phyloP scores from a whole-genome alignment of 1,140 invertebrate species.

The Lerema accius region DNA sequence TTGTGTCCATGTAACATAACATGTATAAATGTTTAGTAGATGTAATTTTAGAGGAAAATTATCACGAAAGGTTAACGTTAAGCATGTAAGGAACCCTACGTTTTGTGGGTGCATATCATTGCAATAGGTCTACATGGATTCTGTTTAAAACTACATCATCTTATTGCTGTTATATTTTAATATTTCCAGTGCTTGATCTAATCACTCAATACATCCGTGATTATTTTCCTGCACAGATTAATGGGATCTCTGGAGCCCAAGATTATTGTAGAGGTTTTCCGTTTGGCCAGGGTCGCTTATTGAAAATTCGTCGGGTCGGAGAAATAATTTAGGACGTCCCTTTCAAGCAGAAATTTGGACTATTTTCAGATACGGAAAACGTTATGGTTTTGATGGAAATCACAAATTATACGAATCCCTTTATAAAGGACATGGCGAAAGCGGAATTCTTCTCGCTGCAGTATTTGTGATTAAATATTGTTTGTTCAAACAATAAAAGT shows the following conservation, averaged over 20 bases:
- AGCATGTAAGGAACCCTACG: too few species aligned
- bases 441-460: not conserved
- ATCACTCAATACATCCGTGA: not conserved
- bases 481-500: too few species aligned
- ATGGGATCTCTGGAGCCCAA: constrained; percentile 21
- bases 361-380: constrained; percentile 24
- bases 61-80: too few species aligned
- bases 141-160: too few species aligned
- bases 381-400: too few species aligned
- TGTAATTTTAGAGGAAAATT: too few species aligned
- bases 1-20: too few species aligned
- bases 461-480: not conserved
- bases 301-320: constrained; percentile 20
- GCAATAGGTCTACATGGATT: too few species aligned
- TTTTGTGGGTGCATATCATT: too few species aligned
- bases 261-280: constrained; percentile 22
- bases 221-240: constrained; percentile 19
- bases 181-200: not conserved
- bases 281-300: constrained; percentile 21
- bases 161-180: too few species aligned
- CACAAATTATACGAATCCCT: too few species aligned
- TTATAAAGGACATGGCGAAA: constrained; percentile 6
- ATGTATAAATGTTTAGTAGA: too few species aligned
- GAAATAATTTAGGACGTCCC: constrained; percentile 29
- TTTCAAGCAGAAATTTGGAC: constrained; percentile 26